Evolutionary conservation across 2,797 vertebrate genomes (phyloP), one percentile per base, ranked within the genome.

Genomic region (Darevskia mixta): DNA sequence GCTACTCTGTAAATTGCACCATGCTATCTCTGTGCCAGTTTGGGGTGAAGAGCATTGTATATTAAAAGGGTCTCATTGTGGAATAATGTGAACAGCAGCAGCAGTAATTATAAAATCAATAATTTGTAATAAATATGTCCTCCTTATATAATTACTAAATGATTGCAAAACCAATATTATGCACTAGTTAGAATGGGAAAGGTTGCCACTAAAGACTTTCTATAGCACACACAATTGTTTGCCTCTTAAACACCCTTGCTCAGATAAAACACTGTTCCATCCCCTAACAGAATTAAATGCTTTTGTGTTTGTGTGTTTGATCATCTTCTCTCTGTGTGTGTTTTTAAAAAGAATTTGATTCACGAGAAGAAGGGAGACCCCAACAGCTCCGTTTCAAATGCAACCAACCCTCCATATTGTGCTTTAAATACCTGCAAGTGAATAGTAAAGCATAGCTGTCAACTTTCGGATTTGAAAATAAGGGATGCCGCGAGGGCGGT

Each of bases 111-210:
- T 97, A 97, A 97, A 98, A 98, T 98, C 98, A 98, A 98, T 98
- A 98, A 97, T 97, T 97, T 83, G 96, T 98, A 98, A 98, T 98
- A 98, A 98, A 98, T 98, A 97, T 97, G 97, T 97, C 97, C 97
- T 98, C 97, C 97, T 98, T 97, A 98, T 97, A 97, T 98, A 98
- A 98, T 98, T 98, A 98, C 97, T 97, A 97, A 98, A 98, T 98
- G 98, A 98, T 98, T 97, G 97, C 94, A 98, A 98, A 98, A 97
- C 98, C 98, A 96, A 98, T 98, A 98, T 95, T 91, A 94, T 96
- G 86, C 93, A 95, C 95, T 96, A 93, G 93, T 95, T 96, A 96
- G 94, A 97, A 96, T 94, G 91, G 94, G 43, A 95, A 95, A 96
- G 95, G 95, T 96, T 96, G 94, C 92, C 77, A 78, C 93, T 97